phyloP scores from a whole-genome alignment of 35 echinoderm and acorn worm species.

The Acanthaster planci region DNA sequence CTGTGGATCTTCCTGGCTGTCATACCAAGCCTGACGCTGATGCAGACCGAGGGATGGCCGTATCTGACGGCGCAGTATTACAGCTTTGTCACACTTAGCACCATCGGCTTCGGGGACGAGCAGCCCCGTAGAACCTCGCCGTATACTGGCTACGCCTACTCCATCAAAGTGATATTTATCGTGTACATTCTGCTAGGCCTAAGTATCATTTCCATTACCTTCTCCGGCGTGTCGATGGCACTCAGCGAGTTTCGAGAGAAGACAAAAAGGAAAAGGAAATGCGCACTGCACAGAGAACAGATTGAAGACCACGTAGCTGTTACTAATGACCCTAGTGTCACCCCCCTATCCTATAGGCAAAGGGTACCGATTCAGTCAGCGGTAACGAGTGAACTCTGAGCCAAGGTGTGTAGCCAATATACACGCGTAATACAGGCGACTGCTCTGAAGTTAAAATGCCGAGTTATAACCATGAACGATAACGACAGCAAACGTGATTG shows the following conservation, averaged over 20 bases:
- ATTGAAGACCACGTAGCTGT: too few species aligned
- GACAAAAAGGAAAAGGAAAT: not conserved
- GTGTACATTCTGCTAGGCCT: not conserved
- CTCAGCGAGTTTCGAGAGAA: not conserved
- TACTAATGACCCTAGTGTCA: too few species aligned
- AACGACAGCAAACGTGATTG: too few species aligned
- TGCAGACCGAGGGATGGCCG: constrained; percentile 52
- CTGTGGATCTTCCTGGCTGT: not conserved
- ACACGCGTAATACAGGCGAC: too few species aligned
- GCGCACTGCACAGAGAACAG: too few species aligned
- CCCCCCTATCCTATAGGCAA: too few species aligned
- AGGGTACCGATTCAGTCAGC: too few species aligned
- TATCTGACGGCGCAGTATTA: constrained; percentile 43
- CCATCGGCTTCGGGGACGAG: constrained; percentile 69
- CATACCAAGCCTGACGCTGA: not conserved
- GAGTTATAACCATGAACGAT: too few species aligned
- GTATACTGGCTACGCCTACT: not conserved
- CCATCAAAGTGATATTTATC: not conserved
- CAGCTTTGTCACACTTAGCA: constrained; percentile 60
- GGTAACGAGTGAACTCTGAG: too few species aligned
- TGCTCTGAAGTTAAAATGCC: too few species aligned
- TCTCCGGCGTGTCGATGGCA: not conserved
- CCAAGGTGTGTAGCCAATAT: too few species aligned
- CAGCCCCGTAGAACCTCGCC: not conserved
- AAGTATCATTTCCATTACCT: not conserved